Base-by-base conservation (phyloP, 2,113 vertebrate species). In the Pollachius pollachius region DNA sequence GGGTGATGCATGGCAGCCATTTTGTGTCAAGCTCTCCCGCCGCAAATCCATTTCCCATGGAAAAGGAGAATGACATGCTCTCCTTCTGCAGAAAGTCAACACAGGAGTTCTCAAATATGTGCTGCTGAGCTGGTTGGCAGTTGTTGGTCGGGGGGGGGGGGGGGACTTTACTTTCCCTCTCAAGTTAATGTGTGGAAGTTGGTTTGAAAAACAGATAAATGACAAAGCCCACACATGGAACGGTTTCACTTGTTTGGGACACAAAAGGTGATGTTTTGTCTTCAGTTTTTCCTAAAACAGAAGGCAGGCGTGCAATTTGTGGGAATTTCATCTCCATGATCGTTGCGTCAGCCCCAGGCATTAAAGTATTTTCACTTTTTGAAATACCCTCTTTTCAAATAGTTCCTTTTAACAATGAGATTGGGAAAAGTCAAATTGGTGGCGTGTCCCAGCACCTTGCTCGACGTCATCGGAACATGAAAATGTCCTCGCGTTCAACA, bases 1-100 rank as follows among this genome's bases (percentile, higher is more conserved):
- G 52, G 34, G 64, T 83, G 89, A 89, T 85, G 84, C 79, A 81
- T 73, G 74, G 80, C 68, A 56, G 77, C 80, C 83, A 84, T 69
- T 82, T 81, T 81, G 87, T 74, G 81, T 84, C 82, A 77, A 77
- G 78, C 80, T 73, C 73, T 80, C 37, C 27, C 69, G 56, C 78
- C 86, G 74, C 87, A 84, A 85, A 86, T 86, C 86, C 79, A 79
- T 65, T 72, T 62, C 74, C 68, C 57, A 23, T 69, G 71, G 79
- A 70, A 37, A 63, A n/a, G 67, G 78, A 60, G 64, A 59, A 81
- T 62, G 41, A 76, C 54, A 80, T 74, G 68, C 80, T 18, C 64
- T 81, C 37, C 1, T 52, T 81, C 67, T 64, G 1, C 58, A 77
- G 62, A 70, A 21, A 57, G 76, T 62, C 73, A 18, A 68, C 62